Conservation (phyloP, 2,888 invertebrate species). For the Biston stratarius region DNA sequence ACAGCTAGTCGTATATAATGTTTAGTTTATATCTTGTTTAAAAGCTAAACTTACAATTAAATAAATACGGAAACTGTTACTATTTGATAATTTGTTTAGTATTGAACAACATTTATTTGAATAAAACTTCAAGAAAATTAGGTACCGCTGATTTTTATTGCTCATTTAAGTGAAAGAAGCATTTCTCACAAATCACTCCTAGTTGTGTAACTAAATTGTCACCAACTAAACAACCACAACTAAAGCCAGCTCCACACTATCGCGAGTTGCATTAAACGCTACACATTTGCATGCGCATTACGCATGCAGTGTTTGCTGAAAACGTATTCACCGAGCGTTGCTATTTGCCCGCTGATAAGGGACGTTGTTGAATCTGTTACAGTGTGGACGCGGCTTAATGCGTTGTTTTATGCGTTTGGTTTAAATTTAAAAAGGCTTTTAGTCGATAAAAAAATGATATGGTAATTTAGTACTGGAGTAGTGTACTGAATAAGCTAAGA, state of each 20-base stretch:
- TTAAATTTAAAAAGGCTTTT: not conserved
- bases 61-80: no score
- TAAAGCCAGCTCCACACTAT: slow-evolving; percentile 39
- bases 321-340: slow-evolving; percentile 37
- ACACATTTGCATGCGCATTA: slow-evolving; percentile 48
- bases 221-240: slow-evolving; percentile 3
- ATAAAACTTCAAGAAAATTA: no score
- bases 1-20: no score
- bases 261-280: slow-evolving; percentile 43
- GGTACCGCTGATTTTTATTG: no score
- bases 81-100: no score
- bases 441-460: not conserved
- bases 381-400: slow-evolving; percentile 13
- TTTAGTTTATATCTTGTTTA: no score
- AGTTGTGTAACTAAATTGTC: slow-evolving; percentile 1
- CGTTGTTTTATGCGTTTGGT: not conserved
- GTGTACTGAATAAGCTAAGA: no score
- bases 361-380: slow-evolving; percentile 22
- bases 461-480: not conserved
- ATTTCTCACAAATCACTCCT: not conserved
- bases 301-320: slow-evolving; percentile 46
- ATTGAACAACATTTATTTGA: no score
- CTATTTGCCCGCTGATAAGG: slow-evolving; percentile 46
- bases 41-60: no score
- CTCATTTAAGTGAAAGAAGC: no score